Evolutionary conservation across 2,113 vertebrate species (phyloP), one percentile per base, ranked within the genome.

Genomic region (Corydoras sp.): DNA sequence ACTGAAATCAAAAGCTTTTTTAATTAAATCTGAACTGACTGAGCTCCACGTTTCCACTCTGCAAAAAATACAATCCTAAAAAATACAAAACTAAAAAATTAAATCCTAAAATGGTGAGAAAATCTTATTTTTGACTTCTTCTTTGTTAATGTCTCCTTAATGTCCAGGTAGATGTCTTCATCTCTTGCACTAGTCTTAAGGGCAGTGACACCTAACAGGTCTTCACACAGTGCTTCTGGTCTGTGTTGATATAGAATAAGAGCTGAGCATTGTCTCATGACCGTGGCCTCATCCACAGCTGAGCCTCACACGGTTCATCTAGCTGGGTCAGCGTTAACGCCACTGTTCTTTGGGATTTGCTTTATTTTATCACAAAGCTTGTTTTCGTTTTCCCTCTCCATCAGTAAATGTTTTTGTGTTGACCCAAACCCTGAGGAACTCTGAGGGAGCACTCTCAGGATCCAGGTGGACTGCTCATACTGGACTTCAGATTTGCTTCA

Each of bases 231-330:
- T 58, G 55, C 35, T 43, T 58, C 2, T 9, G 55, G n/a, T 30
- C 9, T 59, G 58, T 53, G 51, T 53, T 53, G 13, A 53, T 18
- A 24, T 30, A 59, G 1, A 30, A 1, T 59, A 30, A 59, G 4
- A 59, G 58, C 9, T 59, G 10, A 63, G 67, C 70, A 66, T 62
- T 76, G 54, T 66, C 63, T 51, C 35, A 67, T 35, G 61, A 72
- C 75, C 60, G 75, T 76, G 10, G 74, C 76, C 61, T 73, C 77
- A 73, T 70, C 74, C n/a, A 76, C 66, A 70, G 66, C 77, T 62
- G 69, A 76, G 59, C 18, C 48, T 69, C 50, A 59, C 59, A 73
- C 35, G 54, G 11, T 75, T 76, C 74, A 64, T 76, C 53, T 13
- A 74, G 71, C 74, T 76, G 71, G n/a, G 50, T 29, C 51, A 76